Percentiles rank a stretch among this genome's conserved stretches.
Evolutionary conservation across 2,888 invertebrate species (phyloP).

Genomic region (Hofmannophila pseudospretella): DNA sequence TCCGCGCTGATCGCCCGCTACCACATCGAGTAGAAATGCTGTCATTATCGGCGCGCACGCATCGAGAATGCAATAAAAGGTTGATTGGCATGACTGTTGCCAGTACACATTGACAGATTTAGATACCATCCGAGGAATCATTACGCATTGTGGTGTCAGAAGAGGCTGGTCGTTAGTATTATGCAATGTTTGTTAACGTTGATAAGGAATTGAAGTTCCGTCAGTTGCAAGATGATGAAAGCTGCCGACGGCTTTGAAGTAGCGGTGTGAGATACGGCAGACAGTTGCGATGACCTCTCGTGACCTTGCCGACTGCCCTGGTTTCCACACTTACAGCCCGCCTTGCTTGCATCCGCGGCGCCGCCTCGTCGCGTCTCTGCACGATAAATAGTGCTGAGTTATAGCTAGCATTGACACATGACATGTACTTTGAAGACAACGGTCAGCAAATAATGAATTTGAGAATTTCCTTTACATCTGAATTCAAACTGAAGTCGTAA

Average conservation of each 20-base stretch:
- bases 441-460: too few species aligned
- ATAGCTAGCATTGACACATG: too few species aligned
- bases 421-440: too few species aligned
- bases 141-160: conserved; percentile 31
- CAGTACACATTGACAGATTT: conserved; percentile 43
- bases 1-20: conserved; percentile 64
- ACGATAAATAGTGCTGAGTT: too few species aligned
- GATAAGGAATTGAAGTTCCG: not conserved
- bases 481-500: too few species aligned
- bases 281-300: conserved; percentile 46
- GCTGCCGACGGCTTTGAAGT: conserved; percentile 40
- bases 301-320: conserved; percentile 42
- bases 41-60: conserved; percentile 69
- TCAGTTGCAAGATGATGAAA: conserved; percentile 22
- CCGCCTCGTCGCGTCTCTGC: too few species aligned
- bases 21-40: conserved; percentile 70
- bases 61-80: conserved; percentile 61
- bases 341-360: conserved; percentile 7
- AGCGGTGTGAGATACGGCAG: conserved; percentile 27
- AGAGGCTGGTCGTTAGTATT: conserved; percentile 20
- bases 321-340: conserved; percentile 34
- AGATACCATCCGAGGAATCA: conserved; percentile 37
- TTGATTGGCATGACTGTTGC: conserved; percentile 43
- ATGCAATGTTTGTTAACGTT: conserved; percentile 5
- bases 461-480: too few species aligned